These are phyloP conservation scores for Macrosiphum euphorbiae DNA, from an alignment of 2,888 invertebrate species.

Conservation along the genomic window DNA sequence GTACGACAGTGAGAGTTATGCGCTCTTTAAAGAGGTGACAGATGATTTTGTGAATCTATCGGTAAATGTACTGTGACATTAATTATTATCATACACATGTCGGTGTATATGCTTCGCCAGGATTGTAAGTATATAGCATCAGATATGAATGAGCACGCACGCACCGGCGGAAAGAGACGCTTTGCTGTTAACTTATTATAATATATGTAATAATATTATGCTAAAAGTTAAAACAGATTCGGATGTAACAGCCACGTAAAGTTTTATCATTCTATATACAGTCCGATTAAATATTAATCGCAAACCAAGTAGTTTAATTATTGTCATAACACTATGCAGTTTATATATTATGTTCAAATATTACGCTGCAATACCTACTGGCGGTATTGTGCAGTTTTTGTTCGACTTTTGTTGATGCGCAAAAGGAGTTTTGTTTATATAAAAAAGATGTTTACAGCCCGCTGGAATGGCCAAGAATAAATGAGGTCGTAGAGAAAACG, in stretches of 20 bases:
- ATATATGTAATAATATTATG: not conserved
- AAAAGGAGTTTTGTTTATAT: not conserved
- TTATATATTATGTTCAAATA: not conserved
- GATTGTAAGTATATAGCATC: not conserved
- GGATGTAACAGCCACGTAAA: not conserved
- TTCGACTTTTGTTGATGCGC: not conserved
- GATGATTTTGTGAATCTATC: not conserved
- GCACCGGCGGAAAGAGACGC: not conserved
- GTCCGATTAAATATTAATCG: not conserved
- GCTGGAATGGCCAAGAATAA: not conserved
- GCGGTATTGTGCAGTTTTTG: not conserved
- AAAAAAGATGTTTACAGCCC: not conserved
- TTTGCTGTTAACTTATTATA: not conserved
- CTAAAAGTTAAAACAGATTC: not conserved
- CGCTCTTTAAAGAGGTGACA: not conserved
- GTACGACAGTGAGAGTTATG: not conserved
- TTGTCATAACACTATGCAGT: not conserved
- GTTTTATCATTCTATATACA: not conserved
- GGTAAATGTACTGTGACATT: not conserved
- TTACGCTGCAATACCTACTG: too few species aligned
- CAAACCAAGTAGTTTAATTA: not conserved
- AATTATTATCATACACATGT: not conserved
- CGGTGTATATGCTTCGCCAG: not conserved
- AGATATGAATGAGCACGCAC: not conserved
- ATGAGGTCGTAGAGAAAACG: not conserved